Conservation (phyloP, 1,140 invertebrate species). For the Panagrolaimus sp. region DNA sequence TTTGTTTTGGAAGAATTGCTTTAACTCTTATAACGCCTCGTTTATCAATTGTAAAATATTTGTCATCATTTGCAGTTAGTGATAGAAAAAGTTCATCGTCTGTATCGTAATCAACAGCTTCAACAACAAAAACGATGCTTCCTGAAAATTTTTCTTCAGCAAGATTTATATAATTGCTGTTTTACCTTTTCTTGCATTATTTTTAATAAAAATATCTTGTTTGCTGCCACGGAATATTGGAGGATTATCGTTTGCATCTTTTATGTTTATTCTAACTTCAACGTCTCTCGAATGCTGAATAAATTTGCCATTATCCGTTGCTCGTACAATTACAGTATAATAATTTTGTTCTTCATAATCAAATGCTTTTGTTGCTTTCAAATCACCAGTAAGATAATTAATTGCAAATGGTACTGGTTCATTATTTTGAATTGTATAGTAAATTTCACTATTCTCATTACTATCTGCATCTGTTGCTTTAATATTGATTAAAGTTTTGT, state of each 20-base stretch:
- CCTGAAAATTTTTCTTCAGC: neutral
- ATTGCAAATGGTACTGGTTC: neutral
- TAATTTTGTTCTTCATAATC: neutral
- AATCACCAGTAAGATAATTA: slow-evolving; percentile 6
- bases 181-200: neutral
- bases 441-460: neutral
- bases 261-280: neutral
- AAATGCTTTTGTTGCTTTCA: neutral
- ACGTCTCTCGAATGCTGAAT: neutral
- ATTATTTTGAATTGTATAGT: neutral
- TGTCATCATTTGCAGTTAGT: neutral
- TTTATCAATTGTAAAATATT: slow-evolving; percentile 1
- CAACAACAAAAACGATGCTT: slow-evolving; percentile 3
- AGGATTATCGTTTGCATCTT: neutral
- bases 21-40: neutral
- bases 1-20: neutral
- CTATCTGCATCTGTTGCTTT: slow-evolving; percentile 31
- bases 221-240: neutral
- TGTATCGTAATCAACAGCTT: neutral
- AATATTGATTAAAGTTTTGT: slow-evolving; percentile 5
- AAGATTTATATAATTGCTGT: neutral
- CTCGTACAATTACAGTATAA: neutral
- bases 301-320: neutral
- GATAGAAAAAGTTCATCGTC: neutral
- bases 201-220: slow-evolving; percentile 6